Evolutionary conservation across 2,888 invertebrate species (phyloP).

Genomic region (Sesia apiformis): DNA sequence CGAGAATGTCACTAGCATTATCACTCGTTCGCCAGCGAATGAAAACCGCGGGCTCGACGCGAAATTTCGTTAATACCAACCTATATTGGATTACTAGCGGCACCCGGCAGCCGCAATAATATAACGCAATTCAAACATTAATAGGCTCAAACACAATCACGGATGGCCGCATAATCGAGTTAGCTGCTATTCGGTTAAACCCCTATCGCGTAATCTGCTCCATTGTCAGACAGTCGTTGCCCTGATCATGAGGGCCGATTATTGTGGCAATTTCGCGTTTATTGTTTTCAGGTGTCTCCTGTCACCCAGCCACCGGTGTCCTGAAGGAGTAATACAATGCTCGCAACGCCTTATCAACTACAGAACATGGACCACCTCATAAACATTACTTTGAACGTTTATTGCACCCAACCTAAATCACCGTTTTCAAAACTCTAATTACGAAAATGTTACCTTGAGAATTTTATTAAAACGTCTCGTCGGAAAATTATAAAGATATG

Average conservation of each 20-base stretch:
- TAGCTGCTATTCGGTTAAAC: constrained; percentile 70
- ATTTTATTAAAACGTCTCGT: too few relatives aligned
- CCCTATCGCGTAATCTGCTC: constrained; percentile 69
- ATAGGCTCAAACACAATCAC: constrained; percentile 71
- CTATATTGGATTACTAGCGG: constrained; percentile 61
- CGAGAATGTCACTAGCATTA: constrained; percentile 29
- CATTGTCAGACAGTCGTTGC: constrained; percentile 64
- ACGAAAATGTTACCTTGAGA: constrained; percentile 16
- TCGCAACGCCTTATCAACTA: constrained; percentile 28
- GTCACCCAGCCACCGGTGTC: constrained; percentile 22
- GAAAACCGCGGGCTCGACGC: constrained; percentile 35
- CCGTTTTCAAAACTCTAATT: constrained; percentile 4
- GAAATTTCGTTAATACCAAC: constrained; percentile 55
- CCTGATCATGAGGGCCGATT: constrained; percentile 68
- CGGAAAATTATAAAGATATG: too few relatives aligned
- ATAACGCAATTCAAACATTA: constrained; percentile 74
- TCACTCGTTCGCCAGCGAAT: constrained; percentile 21
- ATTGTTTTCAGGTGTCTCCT: constrained; percentile 68
- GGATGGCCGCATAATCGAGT: constrained; percentile 72
- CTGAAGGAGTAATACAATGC: constrained; percentile 45
- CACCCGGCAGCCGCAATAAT: constrained; percentile 58
- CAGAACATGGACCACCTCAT: constrained; percentile 24
- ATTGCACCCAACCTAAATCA: constrained; percentile 13
- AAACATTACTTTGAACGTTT: constrained; percentile 29
- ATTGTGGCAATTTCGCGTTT: constrained; percentile 69